Percentiles rank a stretch among this genome's conserved stretches.
These are phyloP conservation scores for Solen grandis DNA, from an alignment of 1,140 invertebrate species.

Conservation along the genomic window DNA sequence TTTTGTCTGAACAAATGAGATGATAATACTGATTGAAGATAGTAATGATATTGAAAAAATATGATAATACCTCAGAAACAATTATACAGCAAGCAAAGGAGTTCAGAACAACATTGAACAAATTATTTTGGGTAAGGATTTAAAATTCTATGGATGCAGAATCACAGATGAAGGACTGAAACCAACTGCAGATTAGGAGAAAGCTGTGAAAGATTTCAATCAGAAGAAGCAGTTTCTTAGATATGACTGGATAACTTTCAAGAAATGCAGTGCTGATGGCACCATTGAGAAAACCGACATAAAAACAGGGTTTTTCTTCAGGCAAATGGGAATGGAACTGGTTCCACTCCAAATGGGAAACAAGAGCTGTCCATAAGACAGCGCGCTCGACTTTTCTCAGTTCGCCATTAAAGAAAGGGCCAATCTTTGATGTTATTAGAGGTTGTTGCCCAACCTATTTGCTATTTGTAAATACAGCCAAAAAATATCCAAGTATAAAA, in stretches of 20 bases:
- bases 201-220: constrained; percentile 58
- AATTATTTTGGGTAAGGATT: constrained; percentile 55
- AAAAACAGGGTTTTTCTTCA: no score
- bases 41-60: constrained; percentile 42
- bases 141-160: constrained; percentile 59
- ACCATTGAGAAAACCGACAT: constrained; percentile 61
- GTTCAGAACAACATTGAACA: constrained; percentile 61
- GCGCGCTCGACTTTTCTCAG: no score
- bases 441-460: no score
- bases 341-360: no score
- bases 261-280: constrained; percentile 59
- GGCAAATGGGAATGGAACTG: no score
- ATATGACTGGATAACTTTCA: constrained; percentile 61
- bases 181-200: constrained; percentile 60
- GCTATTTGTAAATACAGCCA: no score
- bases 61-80: constrained; percentile 55
- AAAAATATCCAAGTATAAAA: no score
- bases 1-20: constrained; percentile 14
- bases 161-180: constrained; percentile 61
- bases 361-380: no score
- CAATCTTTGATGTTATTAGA: no score
- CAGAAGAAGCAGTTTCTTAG: constrained; percentile 64
- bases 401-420: no score
- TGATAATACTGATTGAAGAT: constrained; percentile 48
- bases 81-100: constrained; percentile 54